Conservation (phyloP, 2,797 vertebrate species). For the Lemur catta region DNA sequence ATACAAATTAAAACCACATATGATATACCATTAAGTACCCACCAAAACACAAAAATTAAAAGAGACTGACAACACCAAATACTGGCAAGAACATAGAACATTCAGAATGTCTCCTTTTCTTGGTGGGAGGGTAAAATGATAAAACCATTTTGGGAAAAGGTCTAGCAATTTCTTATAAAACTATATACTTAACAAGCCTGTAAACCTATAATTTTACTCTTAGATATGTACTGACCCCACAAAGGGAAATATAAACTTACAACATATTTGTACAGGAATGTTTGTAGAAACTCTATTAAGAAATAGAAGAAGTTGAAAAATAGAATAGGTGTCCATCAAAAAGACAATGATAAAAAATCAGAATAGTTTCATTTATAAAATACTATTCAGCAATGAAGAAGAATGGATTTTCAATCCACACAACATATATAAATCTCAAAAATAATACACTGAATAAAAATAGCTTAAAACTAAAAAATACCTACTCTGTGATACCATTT, state of each 20-base stretch:
- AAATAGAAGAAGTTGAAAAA: not conserved
- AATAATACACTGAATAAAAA: not conserved
- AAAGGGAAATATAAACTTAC: not conserved
- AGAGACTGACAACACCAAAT: not conserved
- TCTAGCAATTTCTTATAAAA: not conserved
- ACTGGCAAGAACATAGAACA: not conserved
- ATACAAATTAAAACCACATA: not conserved
- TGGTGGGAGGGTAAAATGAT: not conserved
- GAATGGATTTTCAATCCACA: not conserved
- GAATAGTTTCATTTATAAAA: not conserved
- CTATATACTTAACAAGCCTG: not conserved
- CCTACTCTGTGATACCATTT: not conserved
- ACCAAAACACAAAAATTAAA: not conserved
- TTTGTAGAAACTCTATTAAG: not conserved
- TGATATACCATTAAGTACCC: not conserved
- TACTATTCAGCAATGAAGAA: not conserved
- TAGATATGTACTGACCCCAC: fast-evolving
- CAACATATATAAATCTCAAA: not conserved
- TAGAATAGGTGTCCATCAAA: not conserved
- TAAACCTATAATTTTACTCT: not conserved
- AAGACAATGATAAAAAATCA: not conserved
- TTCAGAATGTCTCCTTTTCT: not conserved
- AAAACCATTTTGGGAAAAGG: not conserved
- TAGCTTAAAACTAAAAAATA: not conserved
- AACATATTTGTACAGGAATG: not conserved